Base-by-base conservation (phyloP, 1,140 invertebrate species). In the Palaemon carinicauda region DNA sequence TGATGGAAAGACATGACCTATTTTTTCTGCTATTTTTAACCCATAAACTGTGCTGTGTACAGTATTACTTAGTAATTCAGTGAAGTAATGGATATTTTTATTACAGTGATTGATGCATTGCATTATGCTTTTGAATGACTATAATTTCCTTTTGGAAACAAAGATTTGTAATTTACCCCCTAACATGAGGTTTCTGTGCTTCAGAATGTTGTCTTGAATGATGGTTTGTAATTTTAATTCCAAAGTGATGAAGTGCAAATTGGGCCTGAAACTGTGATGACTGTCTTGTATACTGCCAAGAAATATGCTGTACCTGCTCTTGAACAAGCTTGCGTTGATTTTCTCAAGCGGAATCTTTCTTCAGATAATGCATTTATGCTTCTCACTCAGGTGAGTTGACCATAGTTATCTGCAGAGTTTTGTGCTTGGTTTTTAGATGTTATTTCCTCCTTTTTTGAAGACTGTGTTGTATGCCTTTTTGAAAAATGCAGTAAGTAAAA, bases 321-420 rank as follows among this genome's bases (percentile, higher is more conserved):
- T 81, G 96, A 97, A 90, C 94, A 95, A 89, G 95, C 95, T 88
- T 97, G 96, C 92, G 96, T 97, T 1, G 95, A 97, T 89, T 97
- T 96, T 91, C 92, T 97, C 15, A 95, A 96, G 90, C 93, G 93
- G 50, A 96, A 96, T 91, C 92, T 97, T 31, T 94, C 94, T 65
- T 94, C 94, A 81, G 96, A 97, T 89, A 97, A 97, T 93, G 96
- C 96, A n/a, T 97, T 97, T 90, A 93, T 97, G 91, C 91, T 97
- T 41, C 91, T 97, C 51, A 96, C 95, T 0, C 94, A 94, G 89
- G 90, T 90, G 54, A 29, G 81, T 52, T 19, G 9, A 41, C 3
- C 7, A 2, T 52, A 53, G 24, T 10, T 69, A 27, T 27, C 65
- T 21, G 7, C 4, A 27, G 65, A 21, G 0, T 21, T 69, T 3